These are phyloP conservation scores for Cydia pomonella DNA, from an alignment of 1,140 invertebrate species.

Conservation along the genomic window DNA sequence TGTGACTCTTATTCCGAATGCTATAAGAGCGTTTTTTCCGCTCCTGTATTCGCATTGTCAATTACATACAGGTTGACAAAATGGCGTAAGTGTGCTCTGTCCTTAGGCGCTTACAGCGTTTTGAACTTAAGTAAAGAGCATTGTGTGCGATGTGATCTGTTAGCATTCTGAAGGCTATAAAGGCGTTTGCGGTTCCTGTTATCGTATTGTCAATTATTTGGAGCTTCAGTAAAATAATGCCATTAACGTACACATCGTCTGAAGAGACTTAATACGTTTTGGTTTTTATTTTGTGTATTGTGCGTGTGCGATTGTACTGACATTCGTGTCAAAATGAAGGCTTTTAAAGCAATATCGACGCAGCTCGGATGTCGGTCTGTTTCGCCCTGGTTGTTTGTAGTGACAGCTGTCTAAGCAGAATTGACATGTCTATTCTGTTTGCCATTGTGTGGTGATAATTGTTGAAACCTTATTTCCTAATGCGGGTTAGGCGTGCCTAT, in stretches of 20 bases:
- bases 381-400: background rate
- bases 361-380: conserved; percentile 1
- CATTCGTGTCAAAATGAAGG: conserved; percentile 18
- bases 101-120: too few relatives aligned
- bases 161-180: conserved; percentile 43
- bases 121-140: too few relatives aligned
- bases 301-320: conserved; percentile 5
- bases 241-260: background rate
- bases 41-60: too few relatives aligned
- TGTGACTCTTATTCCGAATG: conserved; percentile 41
- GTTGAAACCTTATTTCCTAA: conserved; percentile 10
- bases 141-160: background rate
- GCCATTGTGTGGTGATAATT: background rate
- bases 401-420: conserved; percentile 29
- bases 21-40: background rate
- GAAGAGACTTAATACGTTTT: background rate
- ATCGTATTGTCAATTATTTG: conserved; percentile 34
- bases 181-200: background rate
- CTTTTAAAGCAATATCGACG: conserved; percentile 24
- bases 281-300: background rate
- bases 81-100: too few relatives aligned
- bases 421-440: background rate
- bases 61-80: too few relatives aligned
- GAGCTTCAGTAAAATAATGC: background rate
- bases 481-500: background rate